Conservation (phyloP, 2,113 vertebrate genomes). For the Mustela lutreola region DNA sequence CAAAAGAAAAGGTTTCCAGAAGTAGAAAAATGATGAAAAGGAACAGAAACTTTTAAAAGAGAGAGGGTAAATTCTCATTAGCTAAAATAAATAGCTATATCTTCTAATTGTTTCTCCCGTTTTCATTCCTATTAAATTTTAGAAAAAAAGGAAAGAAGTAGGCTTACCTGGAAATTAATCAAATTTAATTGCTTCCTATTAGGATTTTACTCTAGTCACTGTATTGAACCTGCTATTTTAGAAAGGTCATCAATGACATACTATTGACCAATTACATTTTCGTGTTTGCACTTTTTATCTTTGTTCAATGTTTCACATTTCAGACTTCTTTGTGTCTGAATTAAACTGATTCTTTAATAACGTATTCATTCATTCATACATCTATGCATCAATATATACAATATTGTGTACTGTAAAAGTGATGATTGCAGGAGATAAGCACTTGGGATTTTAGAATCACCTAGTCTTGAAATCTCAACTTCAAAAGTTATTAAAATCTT, state of each 20-base stretch:
- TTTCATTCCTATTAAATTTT: background rate
- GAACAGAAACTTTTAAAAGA: background rate
- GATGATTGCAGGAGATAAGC: background rate
- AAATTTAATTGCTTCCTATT: background rate
- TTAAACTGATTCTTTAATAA: background rate
- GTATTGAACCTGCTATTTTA: background rate
- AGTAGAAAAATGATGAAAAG: background rate
- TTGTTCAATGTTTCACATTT: background rate
- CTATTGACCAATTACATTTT: background rate
- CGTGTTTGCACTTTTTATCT: background rate
- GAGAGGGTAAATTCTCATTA: background rate
- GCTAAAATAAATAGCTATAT: background rate
- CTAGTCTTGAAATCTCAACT: background rate
- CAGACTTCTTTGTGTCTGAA: background rate
- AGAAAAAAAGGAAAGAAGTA: background rate
- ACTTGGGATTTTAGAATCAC: background rate
- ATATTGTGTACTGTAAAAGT: background rate
- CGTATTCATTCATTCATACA: background rate
- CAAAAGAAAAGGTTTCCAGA: background rate
- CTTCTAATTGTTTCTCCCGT: background rate
- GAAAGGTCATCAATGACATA: background rate
- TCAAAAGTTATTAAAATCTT: background rate
- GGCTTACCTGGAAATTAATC: background rate
- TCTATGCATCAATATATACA: background rate
- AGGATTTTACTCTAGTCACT: background rate